Conservation (phyloP, 2,888 invertebrate genomes). For the Erannis defoliaria region DNA sequence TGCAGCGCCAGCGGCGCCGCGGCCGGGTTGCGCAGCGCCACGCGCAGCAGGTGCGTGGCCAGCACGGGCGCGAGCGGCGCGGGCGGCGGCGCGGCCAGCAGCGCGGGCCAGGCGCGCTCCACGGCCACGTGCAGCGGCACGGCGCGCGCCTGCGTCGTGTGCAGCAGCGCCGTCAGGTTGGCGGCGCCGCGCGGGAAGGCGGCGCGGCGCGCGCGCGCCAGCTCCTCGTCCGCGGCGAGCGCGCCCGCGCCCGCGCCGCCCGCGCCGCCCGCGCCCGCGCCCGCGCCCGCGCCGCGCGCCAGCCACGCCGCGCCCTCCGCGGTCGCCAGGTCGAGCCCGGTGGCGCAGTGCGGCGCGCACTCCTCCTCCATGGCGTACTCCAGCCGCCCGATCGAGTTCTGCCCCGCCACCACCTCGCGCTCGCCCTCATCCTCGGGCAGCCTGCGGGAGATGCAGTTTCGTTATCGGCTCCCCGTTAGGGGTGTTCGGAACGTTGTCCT, state of each 20-base stretch:
- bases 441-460: conserved; percentile 1
- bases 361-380: conserved; percentile 91
- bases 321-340: conserved; percentile 89
- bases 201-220: conserved; percentile 45
- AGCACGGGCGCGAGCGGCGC: too few relatives aligned
- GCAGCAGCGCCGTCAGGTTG: conserved; percentile 67
- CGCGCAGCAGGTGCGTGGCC: too few relatives aligned
- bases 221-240: conserved; percentile 42
- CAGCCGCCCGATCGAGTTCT: conserved; percentile 86
- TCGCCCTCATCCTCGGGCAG: conserved; percentile 34
- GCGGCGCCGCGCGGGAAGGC: conserved; percentile 55
- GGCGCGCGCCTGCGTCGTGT: conserved; percentile 30
- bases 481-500: too few relatives aligned
- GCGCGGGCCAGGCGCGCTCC: conserved; percentile 29
- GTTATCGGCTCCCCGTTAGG: too few relatives aligned
- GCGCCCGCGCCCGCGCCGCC: conserved; percentile 39
- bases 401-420: conserved; percentile 55
- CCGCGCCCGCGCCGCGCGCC: conserved; percentile 38
- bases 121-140: conserved; percentile 76
- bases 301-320: conserved; percentile 60
- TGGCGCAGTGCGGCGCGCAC: conserved; percentile 92
- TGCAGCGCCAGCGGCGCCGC: conserved; percentile 89
- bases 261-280: conserved; percentile 56
- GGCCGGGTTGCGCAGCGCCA: conserved; percentile 88
- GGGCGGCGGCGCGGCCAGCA: conserved; percentile 7